phyloP scores from a whole-genome alignment of 1,140 invertebrate genomes.

The Stegodyphus mimosarum region DNA sequence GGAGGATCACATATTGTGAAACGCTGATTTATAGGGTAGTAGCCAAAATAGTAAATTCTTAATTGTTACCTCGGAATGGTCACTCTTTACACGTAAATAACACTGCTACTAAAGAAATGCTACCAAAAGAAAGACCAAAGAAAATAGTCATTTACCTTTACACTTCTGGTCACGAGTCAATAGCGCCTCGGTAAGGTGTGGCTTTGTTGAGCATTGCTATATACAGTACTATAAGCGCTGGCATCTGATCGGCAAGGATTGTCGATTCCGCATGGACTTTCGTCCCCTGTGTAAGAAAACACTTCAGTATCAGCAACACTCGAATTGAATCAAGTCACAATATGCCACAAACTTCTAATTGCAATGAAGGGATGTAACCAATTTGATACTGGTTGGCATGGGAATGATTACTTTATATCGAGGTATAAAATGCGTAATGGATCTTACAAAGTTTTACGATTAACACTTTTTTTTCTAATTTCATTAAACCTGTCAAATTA shows the following conservation, averaged over 20 bases:
- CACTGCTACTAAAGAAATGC: no score
- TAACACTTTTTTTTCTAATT: neutral
- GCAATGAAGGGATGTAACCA: neutral
- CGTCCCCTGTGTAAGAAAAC: conserved; percentile 29
- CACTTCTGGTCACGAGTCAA: neutral
- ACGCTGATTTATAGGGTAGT: no score
- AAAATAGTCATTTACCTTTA: no score
- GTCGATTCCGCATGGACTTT: conserved; percentile 35
- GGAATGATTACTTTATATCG: neutral
- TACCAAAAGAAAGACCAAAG: no score
- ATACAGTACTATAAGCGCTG: conserved; percentile 24
- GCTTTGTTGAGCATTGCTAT: conserved; percentile 16
- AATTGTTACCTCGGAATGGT: no score
- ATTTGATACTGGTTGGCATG: neutral
- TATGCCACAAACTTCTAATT: neutral
- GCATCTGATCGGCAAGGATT: conserved; percentile 37
- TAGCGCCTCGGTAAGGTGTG: neutral
- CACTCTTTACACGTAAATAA: no score
- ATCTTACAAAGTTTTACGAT: neutral
- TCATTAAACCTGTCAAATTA: no score
- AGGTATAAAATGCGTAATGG: neutral
- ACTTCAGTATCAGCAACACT: neutral
- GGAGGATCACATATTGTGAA: no score
- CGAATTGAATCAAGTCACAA: neutral
- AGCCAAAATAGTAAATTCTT: no score